Evolutionary conservation across 2,888 invertebrate genomes (phyloP).

Genomic region (Monochamus alternatus): DNA sequence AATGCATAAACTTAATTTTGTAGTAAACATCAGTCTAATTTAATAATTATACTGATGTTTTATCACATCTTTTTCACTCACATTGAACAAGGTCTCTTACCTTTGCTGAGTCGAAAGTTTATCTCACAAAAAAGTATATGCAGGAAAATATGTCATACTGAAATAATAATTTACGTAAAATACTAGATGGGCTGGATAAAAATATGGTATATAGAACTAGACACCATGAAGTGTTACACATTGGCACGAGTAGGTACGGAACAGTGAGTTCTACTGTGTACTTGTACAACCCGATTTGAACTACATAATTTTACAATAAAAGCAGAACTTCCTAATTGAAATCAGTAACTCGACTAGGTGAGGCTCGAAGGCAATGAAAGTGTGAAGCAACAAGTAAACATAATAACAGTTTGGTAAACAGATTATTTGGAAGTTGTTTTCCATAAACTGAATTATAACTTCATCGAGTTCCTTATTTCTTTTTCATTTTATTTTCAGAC

Average conservation of each 20-base stretch:
- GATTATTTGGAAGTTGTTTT: constrained; percentile 10
- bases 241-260: constrained; percentile 58
- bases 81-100: background rate
- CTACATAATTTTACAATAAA: constrained; percentile 39
- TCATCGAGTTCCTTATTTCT: no score
- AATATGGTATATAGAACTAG: constrained; percentile 50
- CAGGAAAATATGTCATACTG: background rate
- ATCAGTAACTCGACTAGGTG: constrained; percentile 35
- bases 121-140: background rate
- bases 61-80: no score
- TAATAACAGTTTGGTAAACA: constrained; percentile 13
- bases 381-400: constrained; percentile 50
- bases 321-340: constrained; percentile 33
- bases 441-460: background rate
- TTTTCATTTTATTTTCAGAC: no score
- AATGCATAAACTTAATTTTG: no score
- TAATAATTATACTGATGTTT: no score
- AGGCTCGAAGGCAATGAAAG: constrained; percentile 56
- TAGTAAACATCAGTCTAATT: no score
- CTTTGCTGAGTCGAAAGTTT: no score
- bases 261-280: constrained; percentile 38
- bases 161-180: constrained; percentile 13
- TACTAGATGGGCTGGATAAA: constrained; percentile 29
- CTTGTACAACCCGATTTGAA: constrained; percentile 34
- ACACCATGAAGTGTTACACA: constrained; percentile 61